Base-by-base conservation (phyloP, 2,888 invertebrate species). In the Parnassius glacialis region DNA sequence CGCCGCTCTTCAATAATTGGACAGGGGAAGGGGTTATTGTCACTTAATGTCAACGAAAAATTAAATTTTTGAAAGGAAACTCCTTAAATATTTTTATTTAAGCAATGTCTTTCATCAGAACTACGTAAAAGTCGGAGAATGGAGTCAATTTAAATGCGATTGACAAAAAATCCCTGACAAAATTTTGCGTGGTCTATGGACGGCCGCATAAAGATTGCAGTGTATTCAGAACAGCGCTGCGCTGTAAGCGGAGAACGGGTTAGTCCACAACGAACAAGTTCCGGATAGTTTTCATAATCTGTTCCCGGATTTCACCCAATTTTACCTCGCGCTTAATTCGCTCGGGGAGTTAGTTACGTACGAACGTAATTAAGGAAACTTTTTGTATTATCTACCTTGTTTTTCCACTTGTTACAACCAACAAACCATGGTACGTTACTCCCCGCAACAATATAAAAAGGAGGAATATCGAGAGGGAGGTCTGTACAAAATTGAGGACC, bases 331-430 rank as follows among this genome's bases (percentile, higher is more conserved):
- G 78, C 83, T 81, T 87, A 88, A 88, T 90, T 85, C 85, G 86
- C 82, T 86, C 75, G 73, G 90, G 90, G 89, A 89, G 83, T 83
- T 87, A 88, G 83, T 86, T 87, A 78, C 76, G 78, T 82, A 82
- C 81, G 81, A 81, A 84, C 80, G 82, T 87, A 90, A 90, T 90
- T 90, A 90, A 81, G 82, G 80, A 85, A 90, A 90, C 79, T 90
- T 90, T 90, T 86, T 79, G 81, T 85, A 90, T 90, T 90, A 90
- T 84, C 80, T 75, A 72, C 78, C 78, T 80, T 83, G 87, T 89
- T 89, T 90, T 89, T 85, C 87, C 81, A 83, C 79, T 76, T 76
- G 75, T 71, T 69, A 70, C 71, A 69, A 64, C 87, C 85, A 79
- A 50, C 65, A 16, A 71, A 73, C 63, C 59, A 48, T 68, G 84